Evolutionary conservation across 2,113 vertebrate species (phyloP), one percentile per base, ranked within the genome.

Genomic region (Cathartes aura): DNA sequence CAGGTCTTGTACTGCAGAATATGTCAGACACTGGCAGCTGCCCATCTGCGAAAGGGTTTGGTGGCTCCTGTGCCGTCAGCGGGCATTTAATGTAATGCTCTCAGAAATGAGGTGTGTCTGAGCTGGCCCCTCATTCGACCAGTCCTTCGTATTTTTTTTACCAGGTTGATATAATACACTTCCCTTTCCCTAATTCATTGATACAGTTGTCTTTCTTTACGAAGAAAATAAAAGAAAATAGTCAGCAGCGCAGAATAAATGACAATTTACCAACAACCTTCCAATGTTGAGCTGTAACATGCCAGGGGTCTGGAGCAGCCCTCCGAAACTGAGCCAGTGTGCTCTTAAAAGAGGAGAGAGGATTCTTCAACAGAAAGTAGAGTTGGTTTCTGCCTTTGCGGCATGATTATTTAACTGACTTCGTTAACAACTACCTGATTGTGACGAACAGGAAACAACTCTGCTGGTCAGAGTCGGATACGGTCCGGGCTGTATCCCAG

Each of bases 181-280:
- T 82, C 23, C 30, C 26, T 56, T 30, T 12, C 36, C 16, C 27
- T 74, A 56, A 43, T 45, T 58, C 6, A 14, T 30, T 52, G 71
- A 4, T 53, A n/a, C 8, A 11, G 4, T 53, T 2, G 1, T 1
- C 2, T 50, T 60, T 55, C 40, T 42, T 36, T 67, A 17, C 2
- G 4, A 74, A 45, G 47, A 55, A 63, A 66, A 42, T 8, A 40
- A 48, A n/a, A 83, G 7, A 24, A 55, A 75, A 64, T 9, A 56
- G 34, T 15, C 7, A 43, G n/a, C 17, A 29, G 47, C 0, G 1
- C 27, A 24, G 48, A 68, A 45, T 55, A 75, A 73, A 72, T 48
- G 20, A 27, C 9, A 18, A 15, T 78, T 74, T 53, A 40, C 19
- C 23, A 68, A 29, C n/a, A 60, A 0, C 34, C 21, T 60, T 56